Evolutionary conservation across 2,888 invertebrate species (phyloP).

Genomic region (Crocallis elinguaria): DNA sequence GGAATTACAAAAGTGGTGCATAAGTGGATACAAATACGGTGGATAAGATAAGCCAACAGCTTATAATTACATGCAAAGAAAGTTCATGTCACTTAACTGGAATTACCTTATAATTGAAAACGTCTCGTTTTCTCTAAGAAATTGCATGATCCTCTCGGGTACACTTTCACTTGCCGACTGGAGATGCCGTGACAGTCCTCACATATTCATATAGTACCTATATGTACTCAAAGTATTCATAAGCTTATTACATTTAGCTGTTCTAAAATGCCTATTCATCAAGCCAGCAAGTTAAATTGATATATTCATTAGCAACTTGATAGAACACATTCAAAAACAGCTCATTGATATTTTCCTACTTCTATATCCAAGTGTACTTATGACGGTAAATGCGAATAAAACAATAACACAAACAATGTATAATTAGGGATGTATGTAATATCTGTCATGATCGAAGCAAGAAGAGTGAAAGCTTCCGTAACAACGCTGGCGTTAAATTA

Average conservation of each 20-base stretch:
- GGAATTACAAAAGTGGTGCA: too few relatives aligned
- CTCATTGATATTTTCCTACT: too few relatives aligned
- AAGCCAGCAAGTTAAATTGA: too few relatives aligned
- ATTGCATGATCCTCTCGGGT: slow-evolving; percentile 31
- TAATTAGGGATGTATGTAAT: not conserved
- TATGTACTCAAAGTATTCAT: not conserved
- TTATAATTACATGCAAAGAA: not conserved
- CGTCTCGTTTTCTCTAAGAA: slow-evolving; percentile 24
- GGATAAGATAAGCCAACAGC: too few relatives aligned
- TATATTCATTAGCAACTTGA: too few relatives aligned
- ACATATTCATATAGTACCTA: not conserved
- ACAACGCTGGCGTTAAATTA: slow-evolving; percentile 31
- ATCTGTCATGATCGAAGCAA: slow-evolving; percentile 23
- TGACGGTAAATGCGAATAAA: not conserved
- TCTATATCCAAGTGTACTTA: not conserved
- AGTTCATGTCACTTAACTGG: not conserved
- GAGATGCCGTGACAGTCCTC: not conserved
- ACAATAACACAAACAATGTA: not conserved
- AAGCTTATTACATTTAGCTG: not conserved
- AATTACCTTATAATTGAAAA: not conserved
- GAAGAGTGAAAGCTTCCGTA: slow-evolving; percentile 35
- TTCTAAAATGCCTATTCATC: too few relatives aligned
- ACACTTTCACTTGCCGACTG: slow-evolving; percentile 31
- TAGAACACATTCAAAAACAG: too few relatives aligned
- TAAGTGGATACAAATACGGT: too few relatives aligned